Conservation (phyloP, 2,113 vertebrate species). For the Lophotis ruficrista region DNA sequence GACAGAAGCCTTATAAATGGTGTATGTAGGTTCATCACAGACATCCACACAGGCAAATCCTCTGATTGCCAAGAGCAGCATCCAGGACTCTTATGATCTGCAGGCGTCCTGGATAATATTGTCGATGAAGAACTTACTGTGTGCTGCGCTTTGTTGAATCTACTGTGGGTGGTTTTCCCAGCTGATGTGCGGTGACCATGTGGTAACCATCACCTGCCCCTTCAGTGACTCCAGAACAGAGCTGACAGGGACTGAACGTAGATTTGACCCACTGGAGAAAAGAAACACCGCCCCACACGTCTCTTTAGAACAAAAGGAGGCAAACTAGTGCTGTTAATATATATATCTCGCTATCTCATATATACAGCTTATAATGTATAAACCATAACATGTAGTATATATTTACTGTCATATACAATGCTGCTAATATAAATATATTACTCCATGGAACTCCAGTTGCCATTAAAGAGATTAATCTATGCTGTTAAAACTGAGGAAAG, state of each 20-base stretch:
- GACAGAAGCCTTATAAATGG: background rate
- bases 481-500: constrained; percentile 24
- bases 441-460: constrained; percentile 14
- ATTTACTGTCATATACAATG: constrained; percentile 37
- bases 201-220: background rate
- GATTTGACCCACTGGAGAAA: background rate
- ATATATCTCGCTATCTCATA: background rate
- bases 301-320: background rate
- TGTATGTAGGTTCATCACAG: background rate
- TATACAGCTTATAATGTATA: background rate
- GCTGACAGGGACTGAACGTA: background rate
- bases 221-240: constrained; percentile 3
- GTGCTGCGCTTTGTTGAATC: background rate
- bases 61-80: background rate
- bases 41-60: background rate
- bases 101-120: background rate
- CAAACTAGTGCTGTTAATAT: background rate
- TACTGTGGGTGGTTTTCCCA: background rate
- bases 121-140: background rate
- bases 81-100: background rate
- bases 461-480: constrained; percentile 1
- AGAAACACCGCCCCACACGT: background rate
- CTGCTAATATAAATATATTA: constrained; percentile 52
- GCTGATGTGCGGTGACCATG: background rate
- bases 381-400: constrained; percentile 2